phyloP scores from a whole-genome alignment of 2,797 vertebrate species.

The Phoeniculus purpureus region DNA sequence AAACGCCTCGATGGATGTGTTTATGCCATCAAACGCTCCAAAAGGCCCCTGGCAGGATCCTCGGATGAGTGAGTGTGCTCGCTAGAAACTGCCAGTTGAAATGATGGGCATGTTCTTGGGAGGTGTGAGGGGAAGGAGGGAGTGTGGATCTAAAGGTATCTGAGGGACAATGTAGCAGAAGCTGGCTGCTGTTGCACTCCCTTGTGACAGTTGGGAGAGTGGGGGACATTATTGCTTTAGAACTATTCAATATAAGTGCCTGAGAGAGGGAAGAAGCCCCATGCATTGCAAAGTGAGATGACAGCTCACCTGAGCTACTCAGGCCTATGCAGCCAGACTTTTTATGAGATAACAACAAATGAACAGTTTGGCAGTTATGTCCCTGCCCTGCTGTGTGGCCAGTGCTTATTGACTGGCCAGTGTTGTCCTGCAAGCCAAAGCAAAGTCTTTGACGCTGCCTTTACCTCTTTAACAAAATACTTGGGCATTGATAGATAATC shows the following conservation, averaged over 20 bases:
- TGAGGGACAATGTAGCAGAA: neutral
- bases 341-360: neutral
- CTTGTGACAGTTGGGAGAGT: neutral
- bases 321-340: neutral
- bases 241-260: neutral
- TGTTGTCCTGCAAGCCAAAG: neutral
- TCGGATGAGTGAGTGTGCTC: constrained; percentile 90
- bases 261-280: neutral
- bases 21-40: constrained; percentile 95
- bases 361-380: neutral
- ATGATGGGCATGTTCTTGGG: constrained; percentile 4
- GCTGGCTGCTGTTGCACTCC: neutral
- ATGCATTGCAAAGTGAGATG: neutral
- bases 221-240: neutral
- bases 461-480: neutral
- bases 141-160: neutral
- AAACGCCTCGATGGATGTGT: constrained; percentile 96
- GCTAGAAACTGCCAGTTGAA: neutral
- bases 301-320: neutral
- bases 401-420: neutral
- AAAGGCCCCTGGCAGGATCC: constrained; percentile 87
- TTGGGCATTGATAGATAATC: neutral
- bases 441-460: neutral
- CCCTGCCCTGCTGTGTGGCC: neutral
- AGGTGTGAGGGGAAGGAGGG: constrained; percentile 20